Percentiles rank a stretch among this genome's conserved stretches.
Conservation (phyloP, 2,113 vertebrate genomes). For the Forbesichthys agassizii region DNA sequence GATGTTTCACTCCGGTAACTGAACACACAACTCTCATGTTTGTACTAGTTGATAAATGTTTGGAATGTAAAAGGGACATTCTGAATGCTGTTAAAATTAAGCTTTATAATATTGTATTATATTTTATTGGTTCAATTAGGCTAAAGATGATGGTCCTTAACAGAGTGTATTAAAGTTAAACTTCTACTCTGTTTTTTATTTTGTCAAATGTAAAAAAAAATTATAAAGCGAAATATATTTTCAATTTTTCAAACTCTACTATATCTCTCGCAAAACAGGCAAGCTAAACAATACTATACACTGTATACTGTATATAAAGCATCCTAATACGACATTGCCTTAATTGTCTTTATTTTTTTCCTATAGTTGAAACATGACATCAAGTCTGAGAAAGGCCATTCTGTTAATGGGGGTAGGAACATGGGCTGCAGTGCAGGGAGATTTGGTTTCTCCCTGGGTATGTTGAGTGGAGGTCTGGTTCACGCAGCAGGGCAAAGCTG, state of each 20-base stretch:
- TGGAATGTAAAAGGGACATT: too few relatives aligned
- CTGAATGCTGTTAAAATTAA: too few relatives aligned
- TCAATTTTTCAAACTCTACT: neutral
- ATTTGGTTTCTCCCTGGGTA: slow-evolving; percentile 67
- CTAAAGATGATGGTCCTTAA: too few relatives aligned
- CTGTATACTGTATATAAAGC: neutral
- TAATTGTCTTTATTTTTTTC: slow-evolving; percentile 11
- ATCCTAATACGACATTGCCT: neutral
- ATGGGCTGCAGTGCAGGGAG: slow-evolving; percentile 52
- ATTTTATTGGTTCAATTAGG: too few relatives aligned
- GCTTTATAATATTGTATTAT: too few relatives aligned
- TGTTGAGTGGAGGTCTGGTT: slow-evolving; percentile 55
- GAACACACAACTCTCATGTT: too few relatives aligned
- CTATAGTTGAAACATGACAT: slow-evolving; percentile 26
- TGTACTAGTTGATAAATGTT: too few relatives aligned
- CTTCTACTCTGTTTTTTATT: neutral
- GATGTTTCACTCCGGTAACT: too few relatives aligned
- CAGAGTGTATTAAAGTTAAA: too few relatives aligned
- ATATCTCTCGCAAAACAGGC: neutral
- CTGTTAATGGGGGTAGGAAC: slow-evolving; percentile 41
- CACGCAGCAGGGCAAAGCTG: slow-evolving; percentile 50
- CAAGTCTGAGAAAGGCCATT: slow-evolving; percentile 57
- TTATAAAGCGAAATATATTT: too few relatives aligned
- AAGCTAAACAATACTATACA: neutral
- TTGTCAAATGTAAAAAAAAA: neutral